These are phyloP conservation scores for Steinernema hermaphroditum DNA, from an alignment of 2,888 invertebrate genomes.

Conservation along the genomic window DNA sequence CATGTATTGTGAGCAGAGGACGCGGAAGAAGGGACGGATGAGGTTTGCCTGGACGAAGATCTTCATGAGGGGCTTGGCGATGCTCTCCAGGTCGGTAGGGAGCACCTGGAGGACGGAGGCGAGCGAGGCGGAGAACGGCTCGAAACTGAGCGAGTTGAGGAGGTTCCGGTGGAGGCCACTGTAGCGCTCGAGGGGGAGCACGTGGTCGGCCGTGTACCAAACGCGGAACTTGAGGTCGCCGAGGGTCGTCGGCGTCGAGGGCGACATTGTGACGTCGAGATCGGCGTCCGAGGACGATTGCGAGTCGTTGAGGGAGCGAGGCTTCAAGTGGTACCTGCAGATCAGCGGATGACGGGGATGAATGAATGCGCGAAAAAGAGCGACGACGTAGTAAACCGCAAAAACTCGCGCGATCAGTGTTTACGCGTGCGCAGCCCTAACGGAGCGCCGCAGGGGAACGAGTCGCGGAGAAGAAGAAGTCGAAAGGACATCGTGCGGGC, in stretches of 20 bases:
- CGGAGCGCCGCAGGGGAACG: neutral
- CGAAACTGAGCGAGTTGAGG: slow-evolving; percentile 41
- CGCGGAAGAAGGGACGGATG: slow-evolving; percentile 57
- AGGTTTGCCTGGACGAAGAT: slow-evolving; percentile 53
- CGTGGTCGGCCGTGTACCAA: slow-evolving; percentile 49
- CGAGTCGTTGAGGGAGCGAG: neutral
- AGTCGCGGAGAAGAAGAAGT: slow-evolving; percentile 3
- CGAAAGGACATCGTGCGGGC: slow-evolving; percentile 22
- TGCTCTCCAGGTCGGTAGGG: slow-evolving; percentile 56
- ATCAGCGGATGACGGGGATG: neutral
- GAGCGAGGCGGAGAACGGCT: slow-evolving; percentile 51
- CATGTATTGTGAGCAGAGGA: slow-evolving; percentile 58
- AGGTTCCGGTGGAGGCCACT: slow-evolving; percentile 43
- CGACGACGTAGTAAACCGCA: slow-evolving; percentile 24
- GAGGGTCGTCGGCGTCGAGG: slow-evolving; percentile 13
- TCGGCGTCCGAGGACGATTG: slow-evolving; percentile 28
- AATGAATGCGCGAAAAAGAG: slow-evolving; percentile 31
- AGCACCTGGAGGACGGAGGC: slow-evolving; percentile 53
- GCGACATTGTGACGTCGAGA: slow-evolving; percentile 19
- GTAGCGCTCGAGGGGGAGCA: slow-evolving; percentile 49
- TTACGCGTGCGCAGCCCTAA: slow-evolving; percentile 23
- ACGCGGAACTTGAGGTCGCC: slow-evolving; percentile 27
- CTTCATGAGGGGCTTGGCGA: slow-evolving; percentile 62
- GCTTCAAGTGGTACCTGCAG: slow-evolving; percentile 24
- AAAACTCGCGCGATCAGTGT: slow-evolving; percentile 28